Evolutionary conservation across 2,797 vertebrate genomes (phyloP).

Genomic region (Decapterus maruadsi): DNA sequence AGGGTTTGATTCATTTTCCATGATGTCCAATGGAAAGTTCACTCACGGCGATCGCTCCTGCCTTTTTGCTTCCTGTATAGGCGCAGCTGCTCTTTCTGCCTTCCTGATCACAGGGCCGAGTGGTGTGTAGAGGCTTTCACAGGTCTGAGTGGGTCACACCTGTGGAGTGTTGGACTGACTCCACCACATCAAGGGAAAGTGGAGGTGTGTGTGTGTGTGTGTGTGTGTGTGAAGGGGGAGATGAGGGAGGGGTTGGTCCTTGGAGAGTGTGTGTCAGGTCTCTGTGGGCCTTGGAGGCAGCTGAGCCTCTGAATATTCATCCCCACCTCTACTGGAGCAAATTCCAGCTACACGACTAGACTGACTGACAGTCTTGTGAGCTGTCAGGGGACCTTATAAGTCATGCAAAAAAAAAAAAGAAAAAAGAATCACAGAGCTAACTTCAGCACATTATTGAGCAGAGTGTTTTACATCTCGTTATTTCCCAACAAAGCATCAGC

Average conservation of each 20-base stretch:
- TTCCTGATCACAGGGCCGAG: constrained; percentile 59
- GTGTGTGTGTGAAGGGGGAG: constrained; percentile 16
- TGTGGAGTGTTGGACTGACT: constrained; percentile 72
- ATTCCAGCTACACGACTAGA: constrained; percentile 63
- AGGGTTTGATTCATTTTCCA: constrained; percentile 46
- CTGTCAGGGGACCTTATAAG: constrained; percentile 33
- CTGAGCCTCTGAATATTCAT: constrained; percentile 81
- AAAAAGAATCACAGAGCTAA: constrained; percentile 33
- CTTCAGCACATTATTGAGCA: constrained; percentile 61
- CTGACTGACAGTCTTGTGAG: constrained; percentile 54
- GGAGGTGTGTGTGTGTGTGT: constrained; percentile 16
- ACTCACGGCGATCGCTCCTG: constrained; percentile 22
- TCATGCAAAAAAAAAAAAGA: constrained; percentile 39
- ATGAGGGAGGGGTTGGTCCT: constrained; percentile 24
- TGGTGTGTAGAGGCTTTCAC: constrained; percentile 53
- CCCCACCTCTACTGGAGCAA: constrained; percentile 60
- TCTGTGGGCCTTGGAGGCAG: constrained; percentile 68
- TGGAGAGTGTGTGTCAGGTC: constrained; percentile 43
- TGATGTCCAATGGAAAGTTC: constrained; percentile 35
- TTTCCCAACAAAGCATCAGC: constrained; percentile 45
- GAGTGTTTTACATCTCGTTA: constrained; percentile 60
- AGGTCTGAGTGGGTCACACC: constrained; percentile 77
- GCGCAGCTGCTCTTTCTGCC: constrained; percentile 65
- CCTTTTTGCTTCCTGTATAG: constrained; percentile 26
- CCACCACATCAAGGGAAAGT: constrained; percentile 68